phyloP scores from a whole-genome alignment of 2,797 vertebrate genomes.

The Malacoraja senta region DNA sequence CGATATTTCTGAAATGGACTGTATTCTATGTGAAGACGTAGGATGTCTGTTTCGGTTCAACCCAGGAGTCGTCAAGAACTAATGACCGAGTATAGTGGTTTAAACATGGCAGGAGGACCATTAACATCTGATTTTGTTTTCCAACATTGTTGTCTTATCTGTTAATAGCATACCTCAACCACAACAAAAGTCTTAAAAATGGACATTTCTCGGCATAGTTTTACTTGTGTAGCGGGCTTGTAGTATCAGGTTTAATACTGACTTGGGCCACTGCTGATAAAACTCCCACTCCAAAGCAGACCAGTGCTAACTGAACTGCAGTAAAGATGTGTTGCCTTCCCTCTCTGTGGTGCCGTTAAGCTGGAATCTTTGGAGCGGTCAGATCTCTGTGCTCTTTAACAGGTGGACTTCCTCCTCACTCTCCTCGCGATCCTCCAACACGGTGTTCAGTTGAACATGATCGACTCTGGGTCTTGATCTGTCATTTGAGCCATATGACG shows the following conservation, averaged over 20 bases:
- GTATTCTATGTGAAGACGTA: conserved; percentile 51
- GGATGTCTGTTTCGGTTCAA: conserved; percentile 60
- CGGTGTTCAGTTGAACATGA: conserved; percentile 96
- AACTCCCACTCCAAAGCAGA: conserved; percentile 51
- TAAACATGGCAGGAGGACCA: neutral
- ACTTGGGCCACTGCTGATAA: conserved; percentile 44
- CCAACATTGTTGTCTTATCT: neutral
- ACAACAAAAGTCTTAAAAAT: neutral
- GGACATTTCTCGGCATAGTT: conserved; percentile 5
- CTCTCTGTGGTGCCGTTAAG: neutral
- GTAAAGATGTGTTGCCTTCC: conserved; percentile 42
- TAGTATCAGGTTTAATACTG: conserved; percentile 33
- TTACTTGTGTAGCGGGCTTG: neutral
- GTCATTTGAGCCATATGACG: conserved; percentile 99
- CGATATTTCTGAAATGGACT: neutral
- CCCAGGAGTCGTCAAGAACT: conserved; percentile 46
- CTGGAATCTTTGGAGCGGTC: conserved; percentile 49
- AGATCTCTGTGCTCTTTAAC: conserved; percentile 79
- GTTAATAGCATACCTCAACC: neutral
- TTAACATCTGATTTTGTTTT: neutral
- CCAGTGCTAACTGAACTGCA: conserved; percentile 46
- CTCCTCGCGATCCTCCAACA: conserved; percentile 66
- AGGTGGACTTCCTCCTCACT: conserved; percentile 72
- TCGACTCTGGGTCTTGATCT: conserved; percentile 93
- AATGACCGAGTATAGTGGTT: neutral